Conservation (phyloP, 2,888 invertebrate species). For the Camponotus fellah region DNA sequence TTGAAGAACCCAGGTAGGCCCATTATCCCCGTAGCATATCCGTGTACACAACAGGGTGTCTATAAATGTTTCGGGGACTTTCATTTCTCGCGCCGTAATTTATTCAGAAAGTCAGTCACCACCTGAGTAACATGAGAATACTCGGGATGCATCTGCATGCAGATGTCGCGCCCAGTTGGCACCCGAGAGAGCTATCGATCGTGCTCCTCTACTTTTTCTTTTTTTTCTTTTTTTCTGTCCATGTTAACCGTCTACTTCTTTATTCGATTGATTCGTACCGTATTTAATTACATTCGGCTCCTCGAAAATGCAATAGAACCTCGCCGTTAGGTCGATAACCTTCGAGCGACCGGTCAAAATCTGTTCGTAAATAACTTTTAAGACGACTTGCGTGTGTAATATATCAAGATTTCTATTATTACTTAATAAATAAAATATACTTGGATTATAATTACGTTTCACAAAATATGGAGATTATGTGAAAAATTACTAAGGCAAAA, state of each 20-base stretch:
- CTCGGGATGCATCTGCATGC: slow-evolving; percentile 76
- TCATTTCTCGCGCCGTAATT: slow-evolving; percentile 76
- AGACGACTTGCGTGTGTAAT: background rate
- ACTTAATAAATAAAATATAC: background rate
- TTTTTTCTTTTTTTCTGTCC: slow-evolving; percentile 44
- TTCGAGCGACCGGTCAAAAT: background rate
- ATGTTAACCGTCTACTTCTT: slow-evolving; percentile 47
- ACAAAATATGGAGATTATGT: background rate
- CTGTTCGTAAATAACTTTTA: background rate
- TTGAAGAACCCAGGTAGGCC: slow-evolving; percentile 78
- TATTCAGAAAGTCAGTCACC: slow-evolving; percentile 80
- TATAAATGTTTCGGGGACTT: slow-evolving; percentile 76
- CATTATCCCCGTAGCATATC: slow-evolving; percentile 77
- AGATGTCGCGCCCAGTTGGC: slow-evolving; percentile 74
- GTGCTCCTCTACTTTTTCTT: slow-evolving; percentile 23
- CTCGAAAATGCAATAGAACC: slow-evolving; percentile 5
- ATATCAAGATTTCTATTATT: background rate
- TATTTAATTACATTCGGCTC: slow-evolving; percentile 46
- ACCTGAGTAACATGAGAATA: slow-evolving; percentile 82
- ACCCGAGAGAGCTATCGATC: slow-evolving; percentile 64
- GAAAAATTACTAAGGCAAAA: background rate
- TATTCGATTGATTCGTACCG: slow-evolving; percentile 54
- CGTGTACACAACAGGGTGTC: slow-evolving; percentile 76
- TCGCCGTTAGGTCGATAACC: slow-evolving; percentile 13
- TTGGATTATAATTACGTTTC: background rate